These are phyloP conservation scores for Pararge aegeria DNA, from an alignment of 1,140 invertebrate species.

Conservation along the genomic window DNA sequence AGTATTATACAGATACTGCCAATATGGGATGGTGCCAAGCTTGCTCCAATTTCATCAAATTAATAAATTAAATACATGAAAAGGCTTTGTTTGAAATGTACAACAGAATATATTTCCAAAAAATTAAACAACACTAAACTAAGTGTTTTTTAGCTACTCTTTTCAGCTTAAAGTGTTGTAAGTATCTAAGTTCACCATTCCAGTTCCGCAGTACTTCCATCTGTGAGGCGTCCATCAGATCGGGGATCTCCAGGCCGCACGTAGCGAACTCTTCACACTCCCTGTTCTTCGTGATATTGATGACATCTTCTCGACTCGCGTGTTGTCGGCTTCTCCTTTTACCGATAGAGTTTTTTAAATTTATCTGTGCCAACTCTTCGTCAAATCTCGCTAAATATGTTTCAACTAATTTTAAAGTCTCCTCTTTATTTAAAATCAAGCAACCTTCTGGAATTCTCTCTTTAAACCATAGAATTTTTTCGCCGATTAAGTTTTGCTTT, in stretches of 20 bases:
- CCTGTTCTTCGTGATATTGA: conserved; percentile 85
- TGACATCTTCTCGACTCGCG: conserved; percentile 86
- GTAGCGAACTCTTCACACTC: conserved; percentile 86
- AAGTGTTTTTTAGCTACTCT: conserved; percentile 80
- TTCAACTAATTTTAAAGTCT: conserved; percentile 81
- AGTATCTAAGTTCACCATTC: conserved; percentile 83
- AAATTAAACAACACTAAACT: background rate
- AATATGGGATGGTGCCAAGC: too few relatives aligned
- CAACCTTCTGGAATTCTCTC: conserved; percentile 80
- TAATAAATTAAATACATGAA: background rate
- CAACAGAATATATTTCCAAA: background rate
- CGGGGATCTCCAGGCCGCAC: conserved; percentile 87
- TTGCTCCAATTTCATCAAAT: too few relatives aligned
- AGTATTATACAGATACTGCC: too few relatives aligned
- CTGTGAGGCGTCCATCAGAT: conserved; percentile 81
- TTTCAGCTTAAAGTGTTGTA: conserved; percentile 84
- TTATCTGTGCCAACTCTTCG: conserved; percentile 88
- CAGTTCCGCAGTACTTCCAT: conserved; percentile 82
- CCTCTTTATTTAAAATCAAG: conserved; percentile 79
- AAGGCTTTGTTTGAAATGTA: background rate
- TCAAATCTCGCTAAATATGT: conserved; percentile 83
- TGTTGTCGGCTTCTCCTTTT: conserved; percentile 86
- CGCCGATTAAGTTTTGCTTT: conserved; percentile 85
- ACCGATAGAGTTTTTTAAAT: conserved; percentile 86
- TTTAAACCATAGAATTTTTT: conserved; percentile 87